Evolutionary conservation across 1,140 invertebrate species (phyloP), one percentile per base, ranked within the genome.

Genomic region (Pollicipes pollicipes): DNA sequence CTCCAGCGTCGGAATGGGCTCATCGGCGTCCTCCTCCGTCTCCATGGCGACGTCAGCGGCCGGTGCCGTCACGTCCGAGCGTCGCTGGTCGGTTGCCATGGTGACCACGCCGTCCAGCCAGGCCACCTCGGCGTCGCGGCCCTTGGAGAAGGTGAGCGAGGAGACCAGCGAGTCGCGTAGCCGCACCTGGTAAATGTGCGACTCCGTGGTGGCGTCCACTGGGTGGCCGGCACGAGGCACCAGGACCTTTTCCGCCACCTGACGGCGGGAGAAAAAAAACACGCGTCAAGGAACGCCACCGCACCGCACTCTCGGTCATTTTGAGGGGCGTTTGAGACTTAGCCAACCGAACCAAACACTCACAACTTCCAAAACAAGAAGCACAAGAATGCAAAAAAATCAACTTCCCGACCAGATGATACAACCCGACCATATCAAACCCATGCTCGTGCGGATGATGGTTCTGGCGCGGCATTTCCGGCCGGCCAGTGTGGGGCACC

Each of bases 201-300:
- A 95, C 81, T 99, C 97, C 0, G 93, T 97, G 0, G 97, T 99
- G 0, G 91, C 95, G 81, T 99, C 95, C 6, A 99, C 85, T 1
- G 87, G 84, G 78, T 98, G 94, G 0, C 91, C 90, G 69, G 87
- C 83, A 21, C 80, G 81, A 0, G 97, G 96, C 13, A 88, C 86
- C 79, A 94, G 97, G 0, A 98, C 87, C 75, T 89, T 86, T 6
- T 64, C 63, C 24, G 24, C 21, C 21, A 64, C 63, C 63, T 64
- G 63, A 16, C 63, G n/a, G 32, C 4, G 30, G 37, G 73, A 28
- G n/a, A 74, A 30, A 31, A 68, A 21, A 67, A 71, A n/a, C 67
- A 28, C 73, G 28, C 70, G 37, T 31, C 64, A 29, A 58, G 31
- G 66, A 72, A n/a, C n/a, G n/a, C n/a, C n/a, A n/a, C n/a, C n/a